Evolutionary conservation across 2,888 invertebrate genomes (phyloP).

Genomic region (Drepanosiphum platanoidis): DNA sequence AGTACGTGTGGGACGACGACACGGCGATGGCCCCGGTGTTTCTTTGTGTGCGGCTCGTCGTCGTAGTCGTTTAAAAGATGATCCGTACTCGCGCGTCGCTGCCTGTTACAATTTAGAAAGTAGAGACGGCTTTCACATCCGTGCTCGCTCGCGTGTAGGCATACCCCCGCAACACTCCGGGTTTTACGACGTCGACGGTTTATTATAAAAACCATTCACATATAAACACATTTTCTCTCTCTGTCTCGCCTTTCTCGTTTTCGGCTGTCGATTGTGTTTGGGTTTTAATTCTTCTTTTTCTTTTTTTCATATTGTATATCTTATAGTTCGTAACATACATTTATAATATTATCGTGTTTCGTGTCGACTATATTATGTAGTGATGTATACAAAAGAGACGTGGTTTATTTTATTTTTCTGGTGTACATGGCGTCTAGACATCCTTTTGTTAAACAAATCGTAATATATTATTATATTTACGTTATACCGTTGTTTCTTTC

Average conservation of each 20-base stretch:
- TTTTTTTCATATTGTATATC: too few species aligned
- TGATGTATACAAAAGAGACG: too few species aligned
- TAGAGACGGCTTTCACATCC: conserved; percentile 62
- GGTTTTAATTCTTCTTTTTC: neutral
- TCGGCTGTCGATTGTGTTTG: neutral
- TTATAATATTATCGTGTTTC: neutral
- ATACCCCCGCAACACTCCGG: conserved; percentile 38
- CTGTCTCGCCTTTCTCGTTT: conserved; percentile 2
- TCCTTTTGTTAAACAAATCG: too few species aligned
- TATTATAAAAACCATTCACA: conserved; percentile 36
- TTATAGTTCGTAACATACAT: too few species aligned
- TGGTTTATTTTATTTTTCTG: too few species aligned
- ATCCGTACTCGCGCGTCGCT: conserved; percentile 37
- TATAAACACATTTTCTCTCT: neutral
- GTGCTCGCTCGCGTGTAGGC: neutral
- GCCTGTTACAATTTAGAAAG: conserved; percentile 61
- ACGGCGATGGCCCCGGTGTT: conserved; percentile 22
- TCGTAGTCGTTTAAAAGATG: conserved; percentile 53
- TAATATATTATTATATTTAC: too few species aligned
- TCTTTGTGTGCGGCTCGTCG: conserved; percentile 43
- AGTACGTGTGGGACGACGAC: conserved; percentile 36
- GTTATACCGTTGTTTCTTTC: too few species aligned
- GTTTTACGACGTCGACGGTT: neutral
- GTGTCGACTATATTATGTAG: neutral
- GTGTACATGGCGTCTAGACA: too few species aligned